A percentile compares a stretch with the other conserved stretches of the same genome.
phyloP scores from a whole-genome alignment of 2,888 invertebrate species.

The Hydraecia micacea region DNA sequence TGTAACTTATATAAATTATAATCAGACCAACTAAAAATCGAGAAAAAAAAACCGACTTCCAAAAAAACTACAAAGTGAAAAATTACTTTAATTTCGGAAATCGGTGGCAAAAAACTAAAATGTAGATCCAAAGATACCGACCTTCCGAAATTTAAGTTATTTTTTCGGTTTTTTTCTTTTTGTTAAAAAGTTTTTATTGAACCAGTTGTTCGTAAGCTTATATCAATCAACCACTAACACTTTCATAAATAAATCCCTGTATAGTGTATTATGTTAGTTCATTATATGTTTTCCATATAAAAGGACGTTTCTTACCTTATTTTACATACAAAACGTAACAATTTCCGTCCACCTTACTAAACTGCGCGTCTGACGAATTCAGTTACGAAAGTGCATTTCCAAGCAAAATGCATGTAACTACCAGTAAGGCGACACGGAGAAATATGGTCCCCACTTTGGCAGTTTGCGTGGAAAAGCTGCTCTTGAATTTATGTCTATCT shows the following conservation, averaged over 20 bases:
- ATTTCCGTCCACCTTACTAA: conserved; percentile 30
- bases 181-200: no score
- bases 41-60: no score
- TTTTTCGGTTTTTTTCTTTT: no score
- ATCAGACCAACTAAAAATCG: no score
- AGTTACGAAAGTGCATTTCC: conserved; percentile 54
- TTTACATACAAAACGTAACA: conserved; percentile 28
- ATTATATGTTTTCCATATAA: background rate
- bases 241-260: background rate
- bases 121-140: no score
- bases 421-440: conserved; percentile 47
- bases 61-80: no score
- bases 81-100: no score
- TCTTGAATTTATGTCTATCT: conserved; percentile 44
- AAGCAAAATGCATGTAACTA: conserved; percentile 53
- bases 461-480: conserved; percentile 47
- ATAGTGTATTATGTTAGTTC: background rate
- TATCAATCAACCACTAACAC: background rate
- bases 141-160: no score
- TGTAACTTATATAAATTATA: no score
- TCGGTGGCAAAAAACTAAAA: no score
- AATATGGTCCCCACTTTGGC: conserved; percentile 48
- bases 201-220: background rate
- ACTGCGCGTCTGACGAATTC: conserved; percentile 46
- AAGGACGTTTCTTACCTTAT: background rate